Evolutionary conservation across 2,888 invertebrate genomes (phyloP).

Genomic region (Didymodactylos carnosus): DNA sequence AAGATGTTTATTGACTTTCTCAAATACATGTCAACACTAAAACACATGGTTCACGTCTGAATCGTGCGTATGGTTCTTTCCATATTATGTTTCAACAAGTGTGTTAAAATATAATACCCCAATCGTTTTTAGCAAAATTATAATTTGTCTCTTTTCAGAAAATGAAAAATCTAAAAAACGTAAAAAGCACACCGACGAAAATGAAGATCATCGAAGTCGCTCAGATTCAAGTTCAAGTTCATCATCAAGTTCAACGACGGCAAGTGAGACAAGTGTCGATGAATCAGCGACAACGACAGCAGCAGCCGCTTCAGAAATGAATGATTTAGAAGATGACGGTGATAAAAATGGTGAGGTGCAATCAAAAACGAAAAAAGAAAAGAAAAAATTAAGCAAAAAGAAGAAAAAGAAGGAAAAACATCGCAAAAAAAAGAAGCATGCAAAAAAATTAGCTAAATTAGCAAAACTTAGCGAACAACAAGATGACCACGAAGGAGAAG

Average conservation of each 20-base stretch:
- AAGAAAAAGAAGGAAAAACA: constrained; percentile 20
- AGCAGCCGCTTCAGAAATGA: too few species aligned
- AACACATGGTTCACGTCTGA: too few species aligned
- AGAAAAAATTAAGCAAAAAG: constrained; percentile 49
- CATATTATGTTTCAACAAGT: too few species aligned
- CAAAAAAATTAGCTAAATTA: background rate
- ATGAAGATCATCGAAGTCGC: background rate
- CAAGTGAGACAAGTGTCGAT: too few species aligned
- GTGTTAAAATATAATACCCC: too few species aligned
- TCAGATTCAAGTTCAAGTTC: background rate
- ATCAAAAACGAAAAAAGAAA: constrained; percentile 29
- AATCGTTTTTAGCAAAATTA: too few species aligned
- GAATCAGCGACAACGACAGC: too few species aligned
- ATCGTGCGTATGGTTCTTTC: too few species aligned
- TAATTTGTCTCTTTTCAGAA: background rate
- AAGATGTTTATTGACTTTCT: background rate
- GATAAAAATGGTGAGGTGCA: background rate
- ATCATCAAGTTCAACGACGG: too few species aligned
- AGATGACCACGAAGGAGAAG: background rate
- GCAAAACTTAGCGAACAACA: background rate
- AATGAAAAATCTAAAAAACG: background rate
- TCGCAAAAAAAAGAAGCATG: constrained; percentile 11
- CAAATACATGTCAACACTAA: background rate
- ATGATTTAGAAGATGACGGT: background rate
- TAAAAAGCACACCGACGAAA: background rate